These are phyloP conservation scores for Eledona agricola DNA, from an alignment of 2,888 invertebrate species.

Conservation along the genomic window DNA sequence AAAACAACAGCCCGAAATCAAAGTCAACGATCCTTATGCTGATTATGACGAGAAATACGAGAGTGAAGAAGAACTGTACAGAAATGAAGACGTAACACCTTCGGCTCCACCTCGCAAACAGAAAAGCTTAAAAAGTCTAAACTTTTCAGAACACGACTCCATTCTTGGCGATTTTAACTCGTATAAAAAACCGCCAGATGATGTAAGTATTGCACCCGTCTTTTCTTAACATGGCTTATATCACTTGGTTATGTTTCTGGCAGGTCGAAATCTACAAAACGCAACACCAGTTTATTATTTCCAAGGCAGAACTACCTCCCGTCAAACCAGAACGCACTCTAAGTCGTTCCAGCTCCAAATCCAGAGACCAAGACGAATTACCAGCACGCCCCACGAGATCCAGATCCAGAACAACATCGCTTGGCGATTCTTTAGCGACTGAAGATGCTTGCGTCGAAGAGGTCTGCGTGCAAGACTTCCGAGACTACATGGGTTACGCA, in stretches of 20 bases:
- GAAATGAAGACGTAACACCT: constrained; percentile 47
- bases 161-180: constrained; percentile 47
- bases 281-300: constrained; percentile 73
- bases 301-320: constrained; percentile 63
- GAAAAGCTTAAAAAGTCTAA: constrained; percentile 59
- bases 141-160: constrained; percentile 58
- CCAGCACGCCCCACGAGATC: constrained; percentile 69
- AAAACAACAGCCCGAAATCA: constrained; percentile 66
- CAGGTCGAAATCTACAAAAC: constrained; percentile 74
- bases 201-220: constrained; percentile 43
- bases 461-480: constrained; percentile 58
- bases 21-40: constrained; percentile 53
- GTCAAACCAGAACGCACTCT: constrained; percentile 68
- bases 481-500: constrained; percentile 72
- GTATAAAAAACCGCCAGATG: constrained; percentile 40
- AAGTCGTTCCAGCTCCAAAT: constrained; percentile 64
- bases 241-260: constrained; percentile 46
- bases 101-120: constrained; percentile 58
- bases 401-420: constrained; percentile 65
- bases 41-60: constrained; percentile 43
- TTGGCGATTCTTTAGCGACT: constrained; percentile 72
- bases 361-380: constrained; percentile 52
- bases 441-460: constrained; percentile 57
- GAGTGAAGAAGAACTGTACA: constrained; percentile 33
- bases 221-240: constrained; percentile 3